Evolutionary conservation across 1,140 invertebrate genomes (phyloP).

Genomic region (Drosophila pachea): DNA sequence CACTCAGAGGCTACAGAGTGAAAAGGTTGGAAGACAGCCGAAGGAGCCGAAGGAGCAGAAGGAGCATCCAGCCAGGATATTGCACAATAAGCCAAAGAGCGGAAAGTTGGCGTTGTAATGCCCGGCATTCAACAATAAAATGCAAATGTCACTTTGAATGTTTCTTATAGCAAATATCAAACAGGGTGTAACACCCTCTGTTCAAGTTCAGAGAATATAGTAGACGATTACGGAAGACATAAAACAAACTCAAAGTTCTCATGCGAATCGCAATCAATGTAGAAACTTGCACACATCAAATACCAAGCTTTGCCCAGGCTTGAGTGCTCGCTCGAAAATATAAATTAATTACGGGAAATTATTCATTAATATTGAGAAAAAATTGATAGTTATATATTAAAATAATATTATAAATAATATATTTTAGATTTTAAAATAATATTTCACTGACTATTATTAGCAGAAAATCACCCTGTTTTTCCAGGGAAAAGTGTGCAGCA

Average conservation of each 20-base stretch:
- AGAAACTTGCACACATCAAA: no score
- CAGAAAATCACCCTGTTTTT: conserved; percentile 35
- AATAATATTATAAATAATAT: no score
- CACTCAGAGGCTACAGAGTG: conserved; percentile 41
- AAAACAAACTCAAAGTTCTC: no score
- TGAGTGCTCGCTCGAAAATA: no score
- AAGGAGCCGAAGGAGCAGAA: not conserved
- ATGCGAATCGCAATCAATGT: no score
- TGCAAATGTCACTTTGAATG: conserved; percentile 63
- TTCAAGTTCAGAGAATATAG: not conserved
- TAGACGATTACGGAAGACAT: no score
- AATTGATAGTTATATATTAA: no score
- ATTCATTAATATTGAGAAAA: no score
- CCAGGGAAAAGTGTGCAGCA: conserved; percentile 33
- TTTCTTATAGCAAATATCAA: conserved; percentile 41
- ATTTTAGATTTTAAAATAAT: no score
- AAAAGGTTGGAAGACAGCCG: not conserved
- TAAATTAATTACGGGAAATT: no score
- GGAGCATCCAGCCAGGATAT: conserved; percentile 44
- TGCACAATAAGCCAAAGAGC: conserved; percentile 60
- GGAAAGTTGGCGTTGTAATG: conserved; percentile 59
- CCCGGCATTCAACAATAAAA: conserved; percentile 61
- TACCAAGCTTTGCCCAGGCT: no score
- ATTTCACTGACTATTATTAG: no score
- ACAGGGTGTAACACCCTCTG: conserved; percentile 29